Base-by-base conservation (phyloP, 2,797 vertebrate species). In the Lagodon rhomboides region DNA sequence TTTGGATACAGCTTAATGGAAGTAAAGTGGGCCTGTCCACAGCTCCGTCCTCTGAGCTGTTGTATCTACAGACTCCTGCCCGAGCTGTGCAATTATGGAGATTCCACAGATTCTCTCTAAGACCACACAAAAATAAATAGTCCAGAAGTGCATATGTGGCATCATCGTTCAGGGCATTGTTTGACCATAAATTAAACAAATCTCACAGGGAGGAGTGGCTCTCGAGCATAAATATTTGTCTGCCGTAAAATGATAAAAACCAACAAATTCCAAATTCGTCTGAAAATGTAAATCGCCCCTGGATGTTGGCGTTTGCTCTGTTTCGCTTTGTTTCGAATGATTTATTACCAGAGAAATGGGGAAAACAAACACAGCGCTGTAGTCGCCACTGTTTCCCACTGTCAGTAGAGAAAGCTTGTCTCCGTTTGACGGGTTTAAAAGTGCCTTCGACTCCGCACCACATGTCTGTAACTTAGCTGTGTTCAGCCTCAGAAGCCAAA, bases 1-100 rank as follows among this genome's bases (percentile, higher is more conserved):
- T 91, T 91, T 90, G 93, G 93, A 91, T 89, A 90, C 85, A 91
- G 89, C 80, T 78, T 93, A 90, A 93, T 89, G 91, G 87, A 91
- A 92, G 75, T 83, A 86, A 93, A 94, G 90, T 91, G 88, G 83
- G 87, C 90, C 78, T 91, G 73, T 93, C 92, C 91, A 91, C 93
- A 93, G 80, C 68, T 88, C 81, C 83, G 56, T 86, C 90, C 90
- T 87, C 75, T 66, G 49, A 75, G 78, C 85, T 86, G 82, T 87
- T 92, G 77, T 81, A 88, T 90, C 87, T 85, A 83, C 90, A 66
- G 83, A 85, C 85, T 85, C 62, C 60, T 85, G 73, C 67, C 82
- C 58, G 64, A 91, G 80, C 64, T 65, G 47, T 91, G 80, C 84
- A 92, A 93, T 94, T 94, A 92, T 85, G 68, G 73, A 80, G 80